These are phyloP conservation scores for Heterocephalus glaber DNA, from an alignment of 2,113 vertebrate genomes.

Conservation along the genomic window DNA sequence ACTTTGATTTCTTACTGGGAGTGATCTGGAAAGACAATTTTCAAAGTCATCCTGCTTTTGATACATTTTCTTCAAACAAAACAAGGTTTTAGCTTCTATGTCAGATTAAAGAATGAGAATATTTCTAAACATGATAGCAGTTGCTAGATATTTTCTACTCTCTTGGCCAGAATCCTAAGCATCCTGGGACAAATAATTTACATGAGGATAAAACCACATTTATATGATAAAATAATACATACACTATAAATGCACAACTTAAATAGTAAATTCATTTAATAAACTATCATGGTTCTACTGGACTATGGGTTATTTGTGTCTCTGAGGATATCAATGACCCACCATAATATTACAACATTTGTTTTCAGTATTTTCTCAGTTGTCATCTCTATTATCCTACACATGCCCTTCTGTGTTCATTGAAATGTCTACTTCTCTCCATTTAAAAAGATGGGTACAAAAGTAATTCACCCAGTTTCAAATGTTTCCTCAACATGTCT, in stretches of 20 bases:
- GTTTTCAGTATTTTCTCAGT: background rate
- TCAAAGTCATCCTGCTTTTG: background rate
- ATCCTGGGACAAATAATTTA: background rate
- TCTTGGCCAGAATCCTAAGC: background rate
- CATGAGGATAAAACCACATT: background rate
- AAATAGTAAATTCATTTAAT: background rate
- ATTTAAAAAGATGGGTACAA: background rate
- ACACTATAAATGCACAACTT: background rate
- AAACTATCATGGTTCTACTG: background rate
- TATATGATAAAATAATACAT: slow-evolving; percentile 11
- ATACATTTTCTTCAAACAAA: slow-evolving; percentile 36
- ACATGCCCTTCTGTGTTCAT: rapidly evolving
- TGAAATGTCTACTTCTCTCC: background rate
- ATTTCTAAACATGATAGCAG: background rate
- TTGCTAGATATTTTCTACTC: background rate
- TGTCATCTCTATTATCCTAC: background rate
- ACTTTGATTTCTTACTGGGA: slow-evolving; percentile 19
- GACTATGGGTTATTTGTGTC: background rate
- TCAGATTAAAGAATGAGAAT: background rate
- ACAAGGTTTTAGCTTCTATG: background rate
- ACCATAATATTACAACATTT: background rate
- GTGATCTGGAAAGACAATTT: background rate
- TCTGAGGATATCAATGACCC: background rate
- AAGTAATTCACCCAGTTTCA: background rate
- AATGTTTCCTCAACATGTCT: background rate